These are phyloP conservation scores for Sinocyclocheilus maitianheensis DNA, from an alignment of 2,113 vertebrate species.

Conservation along the genomic window DNA sequence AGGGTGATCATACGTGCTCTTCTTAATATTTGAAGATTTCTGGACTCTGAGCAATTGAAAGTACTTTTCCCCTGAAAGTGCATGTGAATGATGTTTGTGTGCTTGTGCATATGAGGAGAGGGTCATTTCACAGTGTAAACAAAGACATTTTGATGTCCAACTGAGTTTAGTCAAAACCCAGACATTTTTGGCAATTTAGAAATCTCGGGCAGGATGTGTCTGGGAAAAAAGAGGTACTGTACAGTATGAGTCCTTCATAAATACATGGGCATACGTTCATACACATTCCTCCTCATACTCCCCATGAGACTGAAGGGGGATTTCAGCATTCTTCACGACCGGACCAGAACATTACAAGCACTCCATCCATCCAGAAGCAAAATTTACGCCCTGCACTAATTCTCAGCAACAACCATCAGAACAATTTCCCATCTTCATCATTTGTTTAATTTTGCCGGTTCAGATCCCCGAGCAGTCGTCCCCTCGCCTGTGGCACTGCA, in stretches of 20 bases:
- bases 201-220: not conserved
- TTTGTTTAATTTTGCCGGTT: conserved; percentile 37
- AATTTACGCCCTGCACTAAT: not conserved
- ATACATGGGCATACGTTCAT: not conserved
- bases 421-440: conserved; percentile 45
- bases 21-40: not conserved
- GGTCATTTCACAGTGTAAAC: not conserved
- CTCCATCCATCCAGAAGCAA: conserved; percentile 13
- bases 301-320: not conserved
- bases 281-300: not conserved
- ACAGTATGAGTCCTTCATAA: not conserved
- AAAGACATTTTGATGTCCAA: not conserved
- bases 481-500: conserved; percentile 38
- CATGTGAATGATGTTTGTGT: not conserved
- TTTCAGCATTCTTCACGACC: not conserved
- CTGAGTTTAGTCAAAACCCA: not conserved
- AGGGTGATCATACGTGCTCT: too few species aligned
- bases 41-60: not conserved
- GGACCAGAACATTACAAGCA: not conserved
- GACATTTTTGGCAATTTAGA: not conserved
- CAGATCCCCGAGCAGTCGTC: not conserved
- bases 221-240: not conserved
- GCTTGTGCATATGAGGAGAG: not conserved
- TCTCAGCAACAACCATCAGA: conserved; percentile 6
- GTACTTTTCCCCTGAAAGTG: not conserved